These are phyloP conservation scores for Drosophila anomalipes DNA, from an alignment of 2,888 invertebrate species.

Conservation along the genomic window DNA sequence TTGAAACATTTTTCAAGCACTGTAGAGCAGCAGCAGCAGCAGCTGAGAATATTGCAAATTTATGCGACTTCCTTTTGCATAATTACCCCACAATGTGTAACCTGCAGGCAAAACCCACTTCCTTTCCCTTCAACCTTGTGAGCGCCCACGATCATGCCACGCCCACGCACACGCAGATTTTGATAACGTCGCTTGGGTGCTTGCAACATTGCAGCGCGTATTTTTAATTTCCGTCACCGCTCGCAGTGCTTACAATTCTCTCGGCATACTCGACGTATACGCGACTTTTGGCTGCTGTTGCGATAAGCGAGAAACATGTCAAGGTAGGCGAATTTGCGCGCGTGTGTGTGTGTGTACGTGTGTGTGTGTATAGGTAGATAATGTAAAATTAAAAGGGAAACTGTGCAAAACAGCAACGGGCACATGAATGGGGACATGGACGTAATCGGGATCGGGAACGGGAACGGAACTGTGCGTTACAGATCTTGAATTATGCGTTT, in stretches of 20 bases:
- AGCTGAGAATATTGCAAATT: conserved; percentile 77
- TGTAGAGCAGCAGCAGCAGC: conserved; percentile 33
- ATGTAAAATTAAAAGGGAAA: conserved; percentile 79
- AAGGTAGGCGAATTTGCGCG: conserved; percentile 55
- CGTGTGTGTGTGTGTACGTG: conserved; percentile 15
- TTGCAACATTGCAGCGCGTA: conserved; percentile 80
- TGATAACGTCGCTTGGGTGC: conserved; percentile 76
- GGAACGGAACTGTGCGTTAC: conserved; percentile 72
- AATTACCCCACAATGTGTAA: conserved; percentile 73
- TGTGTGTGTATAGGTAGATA: conserved; percentile 61
- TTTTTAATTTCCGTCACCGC: conserved; percentile 78
- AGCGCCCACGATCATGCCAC: conserved; percentile 16
- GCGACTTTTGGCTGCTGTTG: conserved; percentile 63
- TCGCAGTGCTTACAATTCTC: conserved; percentile 50
- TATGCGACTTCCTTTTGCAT: conserved; percentile 80
- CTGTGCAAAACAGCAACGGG: conserved; percentile 68
- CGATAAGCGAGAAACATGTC: conserved; percentile 79
- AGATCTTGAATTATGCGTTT: conserved; percentile 79
- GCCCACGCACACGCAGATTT: conserved; percentile 62
- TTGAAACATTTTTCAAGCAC: conserved; percentile 65
- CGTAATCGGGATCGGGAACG: conserved; percentile 32
- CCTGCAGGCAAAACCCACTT: conserved; percentile 36
- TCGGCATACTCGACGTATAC: conserved; percentile 56
- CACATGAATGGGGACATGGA: conserved; percentile 25
- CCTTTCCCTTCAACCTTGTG: not conserved